Evolutionary conservation across 2,113 vertebrate species (phyloP), one percentile per base, ranked within the genome.

Genomic region (Chloropsis cyanopogon): DNA sequence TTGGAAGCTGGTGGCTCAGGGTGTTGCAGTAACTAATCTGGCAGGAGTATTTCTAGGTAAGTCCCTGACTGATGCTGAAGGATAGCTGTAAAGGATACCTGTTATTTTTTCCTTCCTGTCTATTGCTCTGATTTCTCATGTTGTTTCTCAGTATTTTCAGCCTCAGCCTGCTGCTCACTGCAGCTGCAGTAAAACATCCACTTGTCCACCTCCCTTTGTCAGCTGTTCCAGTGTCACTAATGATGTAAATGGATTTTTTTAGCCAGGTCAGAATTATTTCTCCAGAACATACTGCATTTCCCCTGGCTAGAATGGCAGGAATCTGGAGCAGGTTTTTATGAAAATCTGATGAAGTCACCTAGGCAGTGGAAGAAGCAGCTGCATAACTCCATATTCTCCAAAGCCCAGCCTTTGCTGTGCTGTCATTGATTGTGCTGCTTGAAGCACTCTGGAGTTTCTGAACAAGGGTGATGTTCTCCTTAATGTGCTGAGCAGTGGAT

Each of bases 321-420:
- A 70, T 78, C 1, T 2, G 44, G 44, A 86, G 25, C 31, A 68
- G 44, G 13, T 26, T 84, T 78, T 66, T 11, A 31, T 37, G 31
- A 21, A 53, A 64, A 47, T 15, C 12, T n/a, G 60, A 15, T 78
- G 20, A 79, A 83, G 26, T 73, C 11, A 33, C 26, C 6, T 18
- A 29, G 47, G 19, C 4, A 4, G 21, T n/a, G 21, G 75, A 35
- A 76, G 56, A 49, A 92, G 49, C 41, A 47, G n/a, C 11, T 22
- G 2, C 2, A 2, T 39, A 37, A 73, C 23, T 77, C 35, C 8
- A 9, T n/a, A 1, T 26, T 65, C 25, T 50, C 17, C 14, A 0
- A 61, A 41, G 23, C 14, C 11, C 23, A 33, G 26, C 13, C 42
- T 50, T 63, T 5, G 7, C 33, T 8, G 1, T 54, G 39, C 56